phyloP scores from a whole-genome alignment of 2,113 vertebrate species.

The Cryptoleucopteryx plumbea region DNA sequence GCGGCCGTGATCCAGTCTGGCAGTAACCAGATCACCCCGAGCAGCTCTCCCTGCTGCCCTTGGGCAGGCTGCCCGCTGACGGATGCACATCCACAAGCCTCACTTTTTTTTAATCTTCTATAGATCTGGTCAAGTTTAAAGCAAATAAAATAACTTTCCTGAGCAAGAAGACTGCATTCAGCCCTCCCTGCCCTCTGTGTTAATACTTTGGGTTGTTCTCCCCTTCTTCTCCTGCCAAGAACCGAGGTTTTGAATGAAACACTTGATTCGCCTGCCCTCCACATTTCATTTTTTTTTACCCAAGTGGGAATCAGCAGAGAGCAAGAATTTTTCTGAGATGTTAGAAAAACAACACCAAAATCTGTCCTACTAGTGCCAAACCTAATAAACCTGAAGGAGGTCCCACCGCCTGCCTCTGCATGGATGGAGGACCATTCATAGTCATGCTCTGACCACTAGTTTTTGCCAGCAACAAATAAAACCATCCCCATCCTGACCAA shows the following conservation, averaged over 20 bases:
- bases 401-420: background rate
- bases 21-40: background rate
- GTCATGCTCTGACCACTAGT: background rate
- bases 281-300: background rate
- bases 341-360: background rate
- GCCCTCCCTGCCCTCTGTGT: background rate
- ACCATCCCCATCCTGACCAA: background rate
- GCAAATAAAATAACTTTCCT: background rate
- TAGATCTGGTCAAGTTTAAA: background rate
- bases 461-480: background rate
- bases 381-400: background rate
- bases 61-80: background rate
- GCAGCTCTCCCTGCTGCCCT: background rate
- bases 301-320: background rate
- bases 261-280: background rate
- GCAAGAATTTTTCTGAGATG: background rate
- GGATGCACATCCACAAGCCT: background rate
- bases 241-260: background rate
- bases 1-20: background rate
- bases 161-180: background rate
- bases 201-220: background rate
- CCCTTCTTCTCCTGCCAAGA: background rate
- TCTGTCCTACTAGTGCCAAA: background rate
- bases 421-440: background rate
- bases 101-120: background rate